Conservation (phyloP, 2,888 invertebrate genomes). For the Iphiclides podalirius region DNA sequence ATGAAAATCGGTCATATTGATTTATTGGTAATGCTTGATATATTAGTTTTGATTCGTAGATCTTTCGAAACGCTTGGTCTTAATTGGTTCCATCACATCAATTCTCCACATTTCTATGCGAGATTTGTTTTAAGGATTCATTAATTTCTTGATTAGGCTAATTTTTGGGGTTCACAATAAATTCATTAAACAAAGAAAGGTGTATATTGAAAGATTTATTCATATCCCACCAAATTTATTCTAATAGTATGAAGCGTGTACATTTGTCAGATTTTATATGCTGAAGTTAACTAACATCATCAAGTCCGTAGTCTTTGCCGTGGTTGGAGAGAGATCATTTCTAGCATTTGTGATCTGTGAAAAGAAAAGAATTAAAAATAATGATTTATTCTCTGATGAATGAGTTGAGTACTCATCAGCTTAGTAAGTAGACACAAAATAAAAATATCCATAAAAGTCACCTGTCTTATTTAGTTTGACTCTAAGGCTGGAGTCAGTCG, state of each 20-base stretch:
- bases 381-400: too few relatives aligned
- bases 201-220: too few relatives aligned
- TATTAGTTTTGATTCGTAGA: slow-evolving; percentile 33
- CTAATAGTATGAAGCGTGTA: slow-evolving; percentile 36
- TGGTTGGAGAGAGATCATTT: slow-evolving; percentile 32
- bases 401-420: too few relatives aligned
- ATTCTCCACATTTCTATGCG: slow-evolving; percentile 29
- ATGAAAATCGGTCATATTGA: slow-evolving; percentile 37
- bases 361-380: too few relatives aligned
- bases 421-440: too few relatives aligned
- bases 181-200: too few relatives aligned
- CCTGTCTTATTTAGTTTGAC: too few relatives aligned
- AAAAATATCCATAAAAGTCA: background rate
- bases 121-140: slow-evolving; percentile 17
- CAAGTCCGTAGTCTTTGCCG: slow-evolving; percentile 29
- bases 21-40: slow-evolving; percentile 32
- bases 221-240: slow-evolving; percentile 40
- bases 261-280: slow-evolving; percentile 35
- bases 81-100: slow-evolving; percentile 34
- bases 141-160: slow-evolving; percentile 16
- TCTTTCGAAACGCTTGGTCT: slow-evolving; percentile 32
- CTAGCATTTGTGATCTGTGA: slow-evolving; percentile 26
- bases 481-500: too few relatives aligned
- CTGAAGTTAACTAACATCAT: slow-evolving; percentile 30
- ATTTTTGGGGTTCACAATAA: too few relatives aligned